Conservation (phyloP, 2,888 invertebrate species). For the Incurvaria masculella region DNA sequence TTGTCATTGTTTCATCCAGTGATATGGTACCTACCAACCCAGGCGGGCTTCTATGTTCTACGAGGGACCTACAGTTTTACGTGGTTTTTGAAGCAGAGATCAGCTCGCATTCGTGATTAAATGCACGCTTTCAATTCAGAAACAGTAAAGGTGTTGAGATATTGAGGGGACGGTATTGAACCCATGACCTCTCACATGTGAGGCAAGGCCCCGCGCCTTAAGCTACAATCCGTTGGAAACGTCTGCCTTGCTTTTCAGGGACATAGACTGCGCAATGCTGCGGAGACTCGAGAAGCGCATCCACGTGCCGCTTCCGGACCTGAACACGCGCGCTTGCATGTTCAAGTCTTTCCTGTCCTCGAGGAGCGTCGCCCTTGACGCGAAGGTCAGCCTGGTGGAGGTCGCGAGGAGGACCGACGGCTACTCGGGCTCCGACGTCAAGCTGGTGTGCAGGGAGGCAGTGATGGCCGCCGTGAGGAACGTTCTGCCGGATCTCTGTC, state of each 20-base stretch:
- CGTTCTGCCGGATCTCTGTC: conserved; percentile 39
- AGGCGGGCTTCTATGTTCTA: no score
- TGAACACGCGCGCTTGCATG: conserved; percentile 63
- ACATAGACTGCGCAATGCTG: conserved; percentile 84
- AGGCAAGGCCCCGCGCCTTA: no score
- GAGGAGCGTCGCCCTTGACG: conserved; percentile 43
- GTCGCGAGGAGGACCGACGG: conserved; percentile 61
- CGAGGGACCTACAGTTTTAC: no score
- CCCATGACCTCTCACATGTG: no score
- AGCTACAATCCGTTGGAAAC: no score
- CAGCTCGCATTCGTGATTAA: no score
- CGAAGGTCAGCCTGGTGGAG: conserved; percentile 36
- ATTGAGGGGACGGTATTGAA: no score
- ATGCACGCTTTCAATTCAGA: no score
- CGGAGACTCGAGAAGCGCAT: conserved; percentile 86
- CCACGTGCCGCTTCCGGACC: conserved; percentile 72
- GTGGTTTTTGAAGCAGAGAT: no score
- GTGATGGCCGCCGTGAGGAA: conserved; percentile 77
- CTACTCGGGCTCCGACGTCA: conserved; percentile 88
- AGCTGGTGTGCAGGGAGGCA: conserved; percentile 84
- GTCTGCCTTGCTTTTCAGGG: conserved; percentile 58
- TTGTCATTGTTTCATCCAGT: no score
- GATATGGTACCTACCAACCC: no score
- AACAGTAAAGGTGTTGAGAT: no score
- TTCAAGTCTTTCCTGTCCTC: conserved; percentile 60